These are phyloP conservation scores for Sinonovacula constricta DNA, from an alignment of 1,140 invertebrate genomes.

Conservation along the genomic window DNA sequence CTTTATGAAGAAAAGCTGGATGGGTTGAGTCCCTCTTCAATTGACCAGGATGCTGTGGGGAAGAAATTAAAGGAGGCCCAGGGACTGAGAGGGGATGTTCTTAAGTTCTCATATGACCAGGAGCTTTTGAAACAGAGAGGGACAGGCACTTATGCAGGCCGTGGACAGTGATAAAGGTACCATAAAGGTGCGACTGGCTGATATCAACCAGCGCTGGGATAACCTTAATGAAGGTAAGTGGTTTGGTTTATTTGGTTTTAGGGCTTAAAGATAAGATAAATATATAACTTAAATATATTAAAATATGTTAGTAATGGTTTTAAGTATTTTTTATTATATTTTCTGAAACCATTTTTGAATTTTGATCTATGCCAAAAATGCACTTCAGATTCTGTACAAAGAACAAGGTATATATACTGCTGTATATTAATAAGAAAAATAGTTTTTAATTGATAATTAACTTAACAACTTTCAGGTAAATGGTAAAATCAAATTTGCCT, in stretches of 20 bases:
- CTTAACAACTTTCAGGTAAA: slow-evolving; percentile 29
- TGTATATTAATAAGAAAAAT: too few species aligned
- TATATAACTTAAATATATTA: too few species aligned
- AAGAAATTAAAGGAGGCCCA: slow-evolving; percentile 92
- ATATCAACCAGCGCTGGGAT: slow-evolving; percentile 91
- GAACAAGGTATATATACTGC: too few species aligned
- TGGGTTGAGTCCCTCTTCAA: slow-evolving; percentile 88
- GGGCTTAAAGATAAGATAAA: too few species aligned
- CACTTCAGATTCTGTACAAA: too few species aligned
- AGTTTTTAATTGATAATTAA: too few species aligned
- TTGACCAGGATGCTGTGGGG: slow-evolving; percentile 91
- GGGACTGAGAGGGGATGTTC: slow-evolving; percentile 91
- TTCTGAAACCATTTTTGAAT: too few species aligned
- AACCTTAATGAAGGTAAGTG: slow-evolving; percentile 89
- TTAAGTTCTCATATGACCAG: slow-evolving; percentile 94
- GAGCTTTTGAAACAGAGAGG: slow-evolving; percentile 89
- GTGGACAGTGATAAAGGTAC: slow-evolving; percentile 95
- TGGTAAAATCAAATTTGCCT: not conserved
- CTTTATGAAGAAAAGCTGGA: slow-evolving; percentile 92
- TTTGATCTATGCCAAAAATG: too few species aligned
- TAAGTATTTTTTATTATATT: too few species aligned
- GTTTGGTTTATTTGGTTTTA: too few species aligned
- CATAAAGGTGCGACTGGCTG: slow-evolving; percentile 88
- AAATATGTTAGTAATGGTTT: too few species aligned
- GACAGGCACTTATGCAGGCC: slow-evolving; percentile 88